These are phyloP conservation scores for Solea senegalensis DNA, from an alignment of 2,113 vertebrate species.

Conservation along the genomic window DNA sequence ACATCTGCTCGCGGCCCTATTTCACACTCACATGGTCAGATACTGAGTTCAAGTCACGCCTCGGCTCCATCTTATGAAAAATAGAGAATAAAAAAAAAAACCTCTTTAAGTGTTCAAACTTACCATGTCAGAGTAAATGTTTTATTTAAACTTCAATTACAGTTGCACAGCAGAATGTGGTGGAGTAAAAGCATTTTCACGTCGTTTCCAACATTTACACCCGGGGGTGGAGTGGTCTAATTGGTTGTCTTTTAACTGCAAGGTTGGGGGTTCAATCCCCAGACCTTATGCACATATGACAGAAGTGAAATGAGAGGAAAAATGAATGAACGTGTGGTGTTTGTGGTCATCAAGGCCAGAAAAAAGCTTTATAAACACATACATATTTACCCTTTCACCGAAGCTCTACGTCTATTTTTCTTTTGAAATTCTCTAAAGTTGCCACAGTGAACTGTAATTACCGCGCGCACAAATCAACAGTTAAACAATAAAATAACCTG, in stretches of 20 bases:
- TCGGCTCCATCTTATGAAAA: conserved; percentile 26
- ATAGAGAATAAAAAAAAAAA: conserved; percentile 21
- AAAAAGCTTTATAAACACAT: too few species aligned
- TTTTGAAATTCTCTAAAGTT: conserved; percentile 3
- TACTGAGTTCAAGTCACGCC: neutral
- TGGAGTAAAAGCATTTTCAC: neutral
- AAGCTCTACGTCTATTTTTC: neutral
- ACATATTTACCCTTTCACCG: neutral
- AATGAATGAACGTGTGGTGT: too few species aligned
- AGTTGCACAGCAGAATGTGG: conserved; percentile 5
- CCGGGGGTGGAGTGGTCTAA: neutral
- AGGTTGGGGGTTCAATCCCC: neutral
- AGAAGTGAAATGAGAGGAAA: too few species aligned
- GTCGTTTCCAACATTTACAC: neutral
- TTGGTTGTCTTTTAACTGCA: neutral
- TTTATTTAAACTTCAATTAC: conserved; percentile 39
- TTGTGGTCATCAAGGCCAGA: too few species aligned
- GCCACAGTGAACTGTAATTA: neutral
- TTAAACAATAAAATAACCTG: neutral
- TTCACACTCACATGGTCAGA: conserved; percentile 15
- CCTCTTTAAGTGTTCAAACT: conserved; percentile 29
- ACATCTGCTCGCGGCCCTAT: conserved; percentile 12
- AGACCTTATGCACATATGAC: too few species aligned
- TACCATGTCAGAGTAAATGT: conserved; percentile 28
- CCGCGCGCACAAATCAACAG: neutral